Evolutionary conservation across 2,797 vertebrate species (phyloP).

Genomic region (Sebastes jordani): DNA sequence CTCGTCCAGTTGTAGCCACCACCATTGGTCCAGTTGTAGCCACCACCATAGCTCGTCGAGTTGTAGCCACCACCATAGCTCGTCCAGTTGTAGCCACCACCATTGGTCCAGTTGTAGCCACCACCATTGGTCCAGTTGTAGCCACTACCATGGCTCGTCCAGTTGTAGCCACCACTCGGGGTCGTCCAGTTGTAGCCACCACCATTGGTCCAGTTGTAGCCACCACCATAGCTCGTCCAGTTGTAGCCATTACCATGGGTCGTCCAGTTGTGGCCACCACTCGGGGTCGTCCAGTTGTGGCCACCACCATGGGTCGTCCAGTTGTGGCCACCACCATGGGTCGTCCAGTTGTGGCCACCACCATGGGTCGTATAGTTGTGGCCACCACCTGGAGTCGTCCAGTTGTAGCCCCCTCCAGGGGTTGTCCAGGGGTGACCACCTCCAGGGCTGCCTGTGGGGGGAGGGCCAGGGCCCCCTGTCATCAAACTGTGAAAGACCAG

Average conservation of each 20-base stretch:
- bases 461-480: conserved; percentile 11
- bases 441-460: conserved; percentile 1
- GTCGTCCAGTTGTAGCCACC: conserved; percentile 19
- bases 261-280: conserved; percentile 1
- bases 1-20: conserved; percentile 2
- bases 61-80: not conserved
- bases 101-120: not conserved
- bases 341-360: conserved; percentile 6
- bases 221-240: not conserved
- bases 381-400: not conserved
- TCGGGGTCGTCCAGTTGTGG: not conserved
- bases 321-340: not conserved
- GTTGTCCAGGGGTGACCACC: conserved; percentile 7
- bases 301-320: conserved; percentile 17
- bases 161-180: not conserved
- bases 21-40: not conserved
- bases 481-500: conserved; percentile 77
- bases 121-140: conserved; percentile 11
- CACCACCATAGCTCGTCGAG: not conserved
- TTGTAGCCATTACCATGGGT: not conserved
- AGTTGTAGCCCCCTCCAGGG: not conserved
- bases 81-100: conserved; percentile 14
- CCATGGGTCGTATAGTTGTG: not conserved
- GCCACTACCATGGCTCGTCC: conserved; percentile 9
- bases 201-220: not conserved